phyloP scores from a whole-genome alignment of 2,888 invertebrate species.

The Troilus luridus region DNA sequence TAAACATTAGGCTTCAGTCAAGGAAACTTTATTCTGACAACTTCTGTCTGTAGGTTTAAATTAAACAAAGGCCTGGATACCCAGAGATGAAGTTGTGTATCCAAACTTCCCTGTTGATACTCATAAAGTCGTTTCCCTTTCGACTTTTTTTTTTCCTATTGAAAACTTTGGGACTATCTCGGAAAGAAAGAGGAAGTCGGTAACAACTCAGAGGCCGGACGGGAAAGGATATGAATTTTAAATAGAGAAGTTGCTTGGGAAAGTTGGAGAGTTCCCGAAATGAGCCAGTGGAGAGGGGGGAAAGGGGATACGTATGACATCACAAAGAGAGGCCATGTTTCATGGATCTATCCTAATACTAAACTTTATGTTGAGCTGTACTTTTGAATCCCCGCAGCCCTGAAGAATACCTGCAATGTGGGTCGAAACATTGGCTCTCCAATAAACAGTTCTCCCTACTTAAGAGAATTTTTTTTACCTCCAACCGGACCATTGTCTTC shows the following conservation, averaged over 20 bases:
- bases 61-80: not conserved
- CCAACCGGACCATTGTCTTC: too few species aligned
- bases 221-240: constrained; percentile 11
- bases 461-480: too few species aligned
- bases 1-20: not conserved
- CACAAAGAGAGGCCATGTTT: not conserved
- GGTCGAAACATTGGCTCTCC: too few species aligned
- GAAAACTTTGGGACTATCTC: not conserved
- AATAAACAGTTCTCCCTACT: too few species aligned
- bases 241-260: constrained; percentile 25
- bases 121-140: not conserved
- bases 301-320: not conserved
- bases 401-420: too few species aligned
- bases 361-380: constrained; percentile 11
- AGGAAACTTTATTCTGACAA: not conserved
- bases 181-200: not conserved
- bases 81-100: not conserved
- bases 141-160: not conserved
- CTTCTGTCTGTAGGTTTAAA: not conserved
- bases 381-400: too few species aligned
- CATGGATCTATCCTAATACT: not conserved
- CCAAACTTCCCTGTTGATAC: not conserved
- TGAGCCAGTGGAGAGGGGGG: not conserved
- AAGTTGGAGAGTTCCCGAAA: not conserved
- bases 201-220: not conserved